A percentile compares a stretch with the other conserved stretches of the same genome.
These are phyloP conservation scores for Rhadina sibilatrix DNA, from an alignment of 2,113 vertebrate species.

Conservation along the genomic window DNA sequence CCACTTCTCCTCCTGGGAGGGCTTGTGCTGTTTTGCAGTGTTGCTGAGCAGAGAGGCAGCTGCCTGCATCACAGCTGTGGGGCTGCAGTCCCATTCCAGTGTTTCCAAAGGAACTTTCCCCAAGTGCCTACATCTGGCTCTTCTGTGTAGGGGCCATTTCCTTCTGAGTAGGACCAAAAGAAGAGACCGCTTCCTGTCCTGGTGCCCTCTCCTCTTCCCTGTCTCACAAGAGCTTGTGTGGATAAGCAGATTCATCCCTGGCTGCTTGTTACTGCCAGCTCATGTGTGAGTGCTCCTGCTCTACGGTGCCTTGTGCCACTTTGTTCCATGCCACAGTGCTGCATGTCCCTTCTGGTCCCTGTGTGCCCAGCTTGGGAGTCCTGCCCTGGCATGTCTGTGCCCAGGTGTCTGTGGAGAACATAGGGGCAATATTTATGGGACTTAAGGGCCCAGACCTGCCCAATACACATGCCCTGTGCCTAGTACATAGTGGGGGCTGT, in stretches of 20 bases:
- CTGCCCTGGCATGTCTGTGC: neutral
- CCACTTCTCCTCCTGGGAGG: neutral
- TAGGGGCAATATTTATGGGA: conserved; percentile 1
- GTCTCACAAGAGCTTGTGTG: neutral
- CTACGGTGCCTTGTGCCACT: conserved; percentile 59
- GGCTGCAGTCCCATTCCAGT: conserved; percentile 52
- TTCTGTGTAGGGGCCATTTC: conserved; percentile 25
- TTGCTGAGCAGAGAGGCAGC: conserved; percentile 59
- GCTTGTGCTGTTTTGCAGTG: conserved; percentile 6
- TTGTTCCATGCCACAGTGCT: conserved; percentile 24
- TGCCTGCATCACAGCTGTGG: conserved; percentile 51
- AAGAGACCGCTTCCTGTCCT: conserved; percentile 37
- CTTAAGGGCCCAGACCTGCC: neutral
- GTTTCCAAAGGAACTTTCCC: conserved; percentile 68
- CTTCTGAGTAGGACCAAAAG: conserved; percentile 64
- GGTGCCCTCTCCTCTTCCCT: conserved; percentile 35
- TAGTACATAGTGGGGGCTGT: neutral
- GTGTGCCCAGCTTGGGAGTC: neutral
- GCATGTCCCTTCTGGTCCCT: neutral
- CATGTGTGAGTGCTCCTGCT: neutral
- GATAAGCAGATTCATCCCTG: neutral
- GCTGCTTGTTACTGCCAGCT: conserved; percentile 31
- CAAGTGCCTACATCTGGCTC: conserved; percentile 69
- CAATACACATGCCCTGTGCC: conserved; percentile 6
- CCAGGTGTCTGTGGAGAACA: conserved; percentile 7